Conservation (phyloP, 1,140 invertebrate genomes). For the Euwallacea fornicatus region DNA sequence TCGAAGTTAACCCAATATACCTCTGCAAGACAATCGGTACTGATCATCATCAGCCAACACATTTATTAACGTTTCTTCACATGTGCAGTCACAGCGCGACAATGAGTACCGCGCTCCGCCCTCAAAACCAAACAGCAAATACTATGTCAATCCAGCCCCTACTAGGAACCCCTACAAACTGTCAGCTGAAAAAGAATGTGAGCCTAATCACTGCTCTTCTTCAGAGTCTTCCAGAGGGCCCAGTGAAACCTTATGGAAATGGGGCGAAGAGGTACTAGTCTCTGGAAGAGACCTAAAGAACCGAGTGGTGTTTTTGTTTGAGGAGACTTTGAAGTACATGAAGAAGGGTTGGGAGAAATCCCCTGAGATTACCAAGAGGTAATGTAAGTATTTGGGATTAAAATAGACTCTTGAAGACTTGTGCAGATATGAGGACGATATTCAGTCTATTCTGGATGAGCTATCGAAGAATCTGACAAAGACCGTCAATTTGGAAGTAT, state of each 20-base stretch:
- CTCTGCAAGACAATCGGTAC: conserved; percentile 17
- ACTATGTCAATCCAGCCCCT: conserved; percentile 29
- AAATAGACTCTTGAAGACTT: background rate
- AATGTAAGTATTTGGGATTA: background rate
- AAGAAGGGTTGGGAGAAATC: conserved; percentile 34
- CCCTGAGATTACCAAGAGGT: background rate
- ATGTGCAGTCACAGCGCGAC: conserved; percentile 1
- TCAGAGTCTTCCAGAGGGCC: conserved; percentile 6
- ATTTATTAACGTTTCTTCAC: background rate
- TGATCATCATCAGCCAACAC: background rate
- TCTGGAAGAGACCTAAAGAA: conserved; percentile 46
- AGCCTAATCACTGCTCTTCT: conserved; percentile 29
- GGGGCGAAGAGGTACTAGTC: conserved; percentile 44
- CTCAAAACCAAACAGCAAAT: conserved; percentile 16
- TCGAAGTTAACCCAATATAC: conserved; percentile 36
- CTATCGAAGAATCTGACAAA: conserved; percentile 31
- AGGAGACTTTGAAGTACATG: conserved; percentile 36
- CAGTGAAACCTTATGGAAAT: conserved; percentile 41
- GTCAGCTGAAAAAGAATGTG: conserved; percentile 34
- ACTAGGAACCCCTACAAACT: conserved; percentile 18
- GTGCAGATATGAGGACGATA: conserved; percentile 30
- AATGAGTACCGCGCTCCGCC: background rate
- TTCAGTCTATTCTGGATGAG: conserved; percentile 31
- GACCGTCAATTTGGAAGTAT: conserved; percentile 7
- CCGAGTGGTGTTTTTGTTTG: conserved; percentile 38